Evolutionary conservation across 2,113 vertebrate species (phyloP).

Genomic region (Lepus timidus): DNA sequence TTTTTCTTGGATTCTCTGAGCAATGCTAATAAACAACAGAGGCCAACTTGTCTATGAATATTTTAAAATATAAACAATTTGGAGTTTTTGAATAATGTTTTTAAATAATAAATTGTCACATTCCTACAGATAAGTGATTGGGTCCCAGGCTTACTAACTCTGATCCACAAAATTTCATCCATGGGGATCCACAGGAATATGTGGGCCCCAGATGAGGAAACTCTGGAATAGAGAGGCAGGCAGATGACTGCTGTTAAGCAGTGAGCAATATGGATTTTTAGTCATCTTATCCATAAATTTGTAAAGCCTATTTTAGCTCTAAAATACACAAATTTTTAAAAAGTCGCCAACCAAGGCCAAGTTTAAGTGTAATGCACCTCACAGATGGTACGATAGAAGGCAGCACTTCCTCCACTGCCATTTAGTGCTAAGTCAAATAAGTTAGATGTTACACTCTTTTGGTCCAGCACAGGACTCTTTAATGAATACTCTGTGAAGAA

Average conservation of each 20-base stretch:
- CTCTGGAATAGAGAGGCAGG: neutral
- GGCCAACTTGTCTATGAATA: neutral
- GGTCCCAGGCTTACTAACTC: neutral
- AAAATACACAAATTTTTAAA: slow-evolving; percentile 5
- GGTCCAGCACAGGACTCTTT: slow-evolving; percentile 20
- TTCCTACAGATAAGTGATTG: neutral
- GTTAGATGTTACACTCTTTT: neutral
- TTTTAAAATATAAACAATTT: slow-evolving; percentile 30
- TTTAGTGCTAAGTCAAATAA: slow-evolving; percentile 46
- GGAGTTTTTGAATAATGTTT: slow-evolving; percentile 25
- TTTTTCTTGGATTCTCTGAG: slow-evolving; percentile 29
- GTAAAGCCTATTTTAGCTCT: neutral
- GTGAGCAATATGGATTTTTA: neutral
- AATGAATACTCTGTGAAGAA: slow-evolving; percentile 48
- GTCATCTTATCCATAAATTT: neutral
- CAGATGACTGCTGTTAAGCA: neutral
- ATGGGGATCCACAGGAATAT: too few species aligned
- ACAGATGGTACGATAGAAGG: neutral
- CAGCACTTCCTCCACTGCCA: neutral
- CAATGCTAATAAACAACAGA: slow-evolving; percentile 2
- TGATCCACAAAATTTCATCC: neutral
- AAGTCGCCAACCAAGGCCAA: neutral
- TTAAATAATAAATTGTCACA: neutral
- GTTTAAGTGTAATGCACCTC: neutral
- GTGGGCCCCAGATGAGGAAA: neutral